phyloP scores from a whole-genome alignment of 2,797 vertebrate species.

The Spheniscus humboldti region DNA sequence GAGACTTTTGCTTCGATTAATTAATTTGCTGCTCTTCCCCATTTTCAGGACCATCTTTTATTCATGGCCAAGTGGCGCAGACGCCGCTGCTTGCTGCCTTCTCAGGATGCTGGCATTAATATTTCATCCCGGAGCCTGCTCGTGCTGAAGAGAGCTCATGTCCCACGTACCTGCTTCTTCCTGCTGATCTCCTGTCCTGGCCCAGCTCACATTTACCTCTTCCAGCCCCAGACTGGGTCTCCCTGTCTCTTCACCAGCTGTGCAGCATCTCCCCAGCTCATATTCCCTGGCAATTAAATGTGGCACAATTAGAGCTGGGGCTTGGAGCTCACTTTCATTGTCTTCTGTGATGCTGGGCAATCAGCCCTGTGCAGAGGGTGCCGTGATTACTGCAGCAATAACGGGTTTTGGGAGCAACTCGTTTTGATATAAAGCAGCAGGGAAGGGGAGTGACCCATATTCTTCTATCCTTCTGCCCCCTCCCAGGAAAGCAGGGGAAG shows the following conservation, averaged over 20 bases:
- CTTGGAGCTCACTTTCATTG: background rate
- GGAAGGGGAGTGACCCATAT: background rate
- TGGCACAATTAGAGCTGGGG: background rate
- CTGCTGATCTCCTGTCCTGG: background rate
- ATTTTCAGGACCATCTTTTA: constrained; percentile 72
- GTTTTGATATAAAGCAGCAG: background rate
- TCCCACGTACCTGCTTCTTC: background rate
- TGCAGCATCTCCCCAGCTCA: background rate
- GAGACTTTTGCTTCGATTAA: constrained; percentile 68
- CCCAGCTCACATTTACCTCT: background rate
- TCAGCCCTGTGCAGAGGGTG: background rate
- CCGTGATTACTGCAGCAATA: background rate
- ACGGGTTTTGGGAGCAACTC: background rate
- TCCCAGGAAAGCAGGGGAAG: background rate
- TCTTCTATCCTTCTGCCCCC: background rate
- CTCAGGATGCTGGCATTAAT: constrained; percentile 64
- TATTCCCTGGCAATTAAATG: background rate
- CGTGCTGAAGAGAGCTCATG: background rate
- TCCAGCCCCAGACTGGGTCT: background rate
- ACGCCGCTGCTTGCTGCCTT: constrained; percentile 31
- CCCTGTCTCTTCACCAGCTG: background rate
- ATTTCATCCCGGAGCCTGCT: constrained; percentile 61
- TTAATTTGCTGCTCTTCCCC: constrained; percentile 72
- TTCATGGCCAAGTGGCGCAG: constrained; percentile 66
- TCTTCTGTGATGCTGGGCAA: background rate